Evolutionary conservation across 2,888 invertebrate genomes (phyloP), one percentile per base, ranked within the genome.

Genomic region (Alviniconcha strummeri): DNA sequence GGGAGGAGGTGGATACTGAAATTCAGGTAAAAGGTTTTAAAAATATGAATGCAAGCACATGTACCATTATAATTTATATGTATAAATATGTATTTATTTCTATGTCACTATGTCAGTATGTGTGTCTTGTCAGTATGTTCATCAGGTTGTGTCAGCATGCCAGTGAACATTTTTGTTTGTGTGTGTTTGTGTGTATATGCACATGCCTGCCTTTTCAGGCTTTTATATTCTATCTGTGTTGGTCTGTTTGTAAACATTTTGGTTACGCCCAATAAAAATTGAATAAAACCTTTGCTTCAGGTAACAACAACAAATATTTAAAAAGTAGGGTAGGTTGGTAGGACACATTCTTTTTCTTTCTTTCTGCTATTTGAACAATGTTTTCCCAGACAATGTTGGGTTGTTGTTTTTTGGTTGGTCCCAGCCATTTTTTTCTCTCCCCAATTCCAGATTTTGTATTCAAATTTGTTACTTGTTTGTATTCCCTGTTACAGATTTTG

Each of bases 1-100:
- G 90, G 90, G 89, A 89, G 55, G 84, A 85, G 15, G 84, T 90
- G 78, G 89, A 90, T 79, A 87, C 87, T 55, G 88, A 90, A 81
- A 89, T 91, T 79, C 90, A 91, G 90, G 91, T 91, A 84, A 7
- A 60, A 55, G n/a, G 5, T 1, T 55, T 75, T 11, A 19, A n/a
- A 79, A 54, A 9, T 60, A n/a, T 9, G 8, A 67, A 15, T 64
- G 15, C 13, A 64, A 8, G 69, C 17, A 67, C 6, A 80, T n/a
- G 52, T 52, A 52, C 15, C 7, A 80, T 17, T 57, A 19, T 7
- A 64, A 15, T 19, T 57, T 15, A 17, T 57, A 60, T 15, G 55
- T 54, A 1, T 79, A 17, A 60, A 60, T 19, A 54, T 80, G 52
- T n/a, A 36, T 67, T 79, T 56, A 57, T 57, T 79, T 19, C 17